Evolutionary conservation across 1,140 invertebrate species (phyloP).

Genomic region (Ganaspis sp.): DNA sequence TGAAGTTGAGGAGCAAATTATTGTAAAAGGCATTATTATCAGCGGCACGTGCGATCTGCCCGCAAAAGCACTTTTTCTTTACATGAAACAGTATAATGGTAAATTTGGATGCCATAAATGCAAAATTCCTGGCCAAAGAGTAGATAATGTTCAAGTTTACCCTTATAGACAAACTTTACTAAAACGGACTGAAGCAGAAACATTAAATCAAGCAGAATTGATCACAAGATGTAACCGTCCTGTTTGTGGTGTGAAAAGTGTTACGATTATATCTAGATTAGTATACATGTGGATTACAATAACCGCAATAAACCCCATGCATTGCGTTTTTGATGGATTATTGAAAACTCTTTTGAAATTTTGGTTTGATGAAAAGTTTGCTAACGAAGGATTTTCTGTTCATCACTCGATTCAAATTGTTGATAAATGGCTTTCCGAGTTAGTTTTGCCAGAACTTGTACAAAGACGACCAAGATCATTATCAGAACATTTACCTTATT

Average conservation of each 20-base stretch:
- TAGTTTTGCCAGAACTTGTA: neutral
- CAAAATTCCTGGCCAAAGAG: no score
- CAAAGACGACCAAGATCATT: neutral
- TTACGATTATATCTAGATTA: neutral
- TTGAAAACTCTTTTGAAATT: neutral
- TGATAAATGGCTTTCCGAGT: neutral
- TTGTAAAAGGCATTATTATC: no score
- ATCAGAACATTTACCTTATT: neutral
- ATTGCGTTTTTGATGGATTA: neutral
- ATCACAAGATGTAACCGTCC: no score
- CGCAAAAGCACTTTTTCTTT: no score
- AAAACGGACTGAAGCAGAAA: no score
- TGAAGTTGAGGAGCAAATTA: no score
- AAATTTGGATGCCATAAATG: no score
- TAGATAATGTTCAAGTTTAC: constrained; percentile 47
- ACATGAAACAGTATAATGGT: no score
- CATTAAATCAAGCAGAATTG: no score
- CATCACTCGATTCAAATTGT: neutral
- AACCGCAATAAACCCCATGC: neutral
- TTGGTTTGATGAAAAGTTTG: neutral
- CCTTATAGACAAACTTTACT: constrained; percentile 18
- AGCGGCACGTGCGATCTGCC: no score
- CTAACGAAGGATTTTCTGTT: neutral
- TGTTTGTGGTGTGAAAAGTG: neutral
- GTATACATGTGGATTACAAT: neutral